A percentile compares a stretch with the other conserved stretches of the same genome.
These are phyloP conservation scores for Beroe ovata DNA, from an alignment of 37 sponge, comb jelly and placozoan species.

Conservation along the genomic window DNA sequence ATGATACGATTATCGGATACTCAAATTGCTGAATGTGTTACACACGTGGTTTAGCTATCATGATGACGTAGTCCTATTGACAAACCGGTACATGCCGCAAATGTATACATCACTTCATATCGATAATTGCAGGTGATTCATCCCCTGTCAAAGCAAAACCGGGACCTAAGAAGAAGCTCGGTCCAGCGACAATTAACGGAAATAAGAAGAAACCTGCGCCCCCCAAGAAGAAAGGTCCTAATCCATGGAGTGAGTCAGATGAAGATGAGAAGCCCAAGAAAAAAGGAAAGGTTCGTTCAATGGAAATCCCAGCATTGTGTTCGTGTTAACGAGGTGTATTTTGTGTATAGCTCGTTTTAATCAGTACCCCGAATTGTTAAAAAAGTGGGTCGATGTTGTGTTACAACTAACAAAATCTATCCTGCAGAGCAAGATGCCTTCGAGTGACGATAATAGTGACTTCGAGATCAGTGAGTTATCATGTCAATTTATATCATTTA, in stretches of 20 bases:
- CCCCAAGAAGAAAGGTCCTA: background rate
- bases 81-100: too few relatives aligned
- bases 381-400: too few relatives aligned
- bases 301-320: too few relatives aligned
- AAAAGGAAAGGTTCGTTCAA: background rate
- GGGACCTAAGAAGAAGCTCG: constrained; percentile 37
- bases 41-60: too few relatives aligned
- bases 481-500: background rate
- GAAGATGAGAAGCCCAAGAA: constrained; percentile 2
- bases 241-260: constrained; percentile 43
- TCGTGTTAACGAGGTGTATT: background rate
- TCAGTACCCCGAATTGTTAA: too few relatives aligned
- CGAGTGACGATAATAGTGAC: background rate
- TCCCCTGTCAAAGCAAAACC: background rate
- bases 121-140: background rate
- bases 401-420: too few relatives aligned
- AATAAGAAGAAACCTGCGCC: background rate
- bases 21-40: too few relatives aligned
- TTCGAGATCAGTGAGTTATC: background rate
- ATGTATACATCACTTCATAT: too few relatives aligned
- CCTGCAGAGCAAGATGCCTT: too few relatives aligned
- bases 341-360: background rate
- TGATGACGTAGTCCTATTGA: too few relatives aligned
- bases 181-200: constrained; percentile 4
- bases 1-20: too few relatives aligned